Percentiles rank a stretch among this genome's conserved stretches.
Evolutionary conservation across 2,797 vertebrate species (phyloP).

Genomic region (Selene dorsalis): DNA sequence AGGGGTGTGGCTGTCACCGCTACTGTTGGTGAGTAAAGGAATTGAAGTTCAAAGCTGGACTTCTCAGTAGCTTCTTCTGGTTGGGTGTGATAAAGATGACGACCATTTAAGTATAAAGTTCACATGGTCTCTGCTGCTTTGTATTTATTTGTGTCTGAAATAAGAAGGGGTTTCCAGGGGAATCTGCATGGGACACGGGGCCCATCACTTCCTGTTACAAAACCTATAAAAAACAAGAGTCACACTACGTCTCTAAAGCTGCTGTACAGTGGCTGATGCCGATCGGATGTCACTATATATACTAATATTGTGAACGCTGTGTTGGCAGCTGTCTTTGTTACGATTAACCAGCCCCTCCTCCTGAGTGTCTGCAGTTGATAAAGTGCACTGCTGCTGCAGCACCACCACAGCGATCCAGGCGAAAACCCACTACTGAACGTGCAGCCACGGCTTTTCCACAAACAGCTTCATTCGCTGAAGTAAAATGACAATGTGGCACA

Average conservation of each 20-base stretch:
- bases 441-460: conserved; percentile 42
- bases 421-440: conserved; percentile 5
- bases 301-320: background rate
- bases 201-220: conserved; percentile 1
- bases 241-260: conserved; percentile 16
- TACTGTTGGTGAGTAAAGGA: too few relatives aligned
- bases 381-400: conserved; percentile 8
- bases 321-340: background rate
- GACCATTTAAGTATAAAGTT: background rate
- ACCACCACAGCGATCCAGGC: conserved; percentile 10
- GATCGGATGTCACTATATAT: background rate
- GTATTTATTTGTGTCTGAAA: background rate
- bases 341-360: background rate
- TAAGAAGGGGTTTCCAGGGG: background rate
- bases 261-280: background rate
- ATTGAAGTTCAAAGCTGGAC: too few relatives aligned
- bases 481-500: conserved; percentile 43
- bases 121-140: background rate
- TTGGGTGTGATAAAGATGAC: background rate
- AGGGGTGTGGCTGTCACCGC: too few relatives aligned
- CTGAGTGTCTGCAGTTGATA: conserved; percentile 5
- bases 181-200: background rate
- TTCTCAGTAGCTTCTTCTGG: background rate
- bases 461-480: conserved; percentile 26
- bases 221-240: background rate